Percentiles rank a stretch among this genome's conserved stretches.
Evolutionary conservation across 2,797 vertebrate species (phyloP).

Genomic region (Discoglossus pictus): DNA sequence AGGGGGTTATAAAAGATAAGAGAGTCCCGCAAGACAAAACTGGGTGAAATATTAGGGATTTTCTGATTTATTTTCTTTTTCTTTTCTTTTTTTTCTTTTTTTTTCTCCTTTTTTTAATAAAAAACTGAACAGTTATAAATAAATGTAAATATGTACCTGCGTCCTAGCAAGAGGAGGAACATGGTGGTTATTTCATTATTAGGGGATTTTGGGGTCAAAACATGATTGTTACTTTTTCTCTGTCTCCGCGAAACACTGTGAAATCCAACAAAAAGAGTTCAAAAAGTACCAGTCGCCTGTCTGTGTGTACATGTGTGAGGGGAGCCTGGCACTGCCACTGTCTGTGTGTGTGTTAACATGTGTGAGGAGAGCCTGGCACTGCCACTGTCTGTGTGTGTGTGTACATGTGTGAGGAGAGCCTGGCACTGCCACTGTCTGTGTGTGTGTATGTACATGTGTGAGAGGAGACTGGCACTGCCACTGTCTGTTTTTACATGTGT

Average conservation of each 20-base stretch:
- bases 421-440: too few relatives aligned
- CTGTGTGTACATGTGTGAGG: conserved; percentile 45
- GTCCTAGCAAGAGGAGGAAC: conserved; percentile 45
- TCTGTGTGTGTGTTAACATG: too few relatives aligned
- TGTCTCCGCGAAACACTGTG: conserved; percentile 52
- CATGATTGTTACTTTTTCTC: conserved; percentile 50
- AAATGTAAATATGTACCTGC: conserved; percentile 52
- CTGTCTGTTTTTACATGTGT: background rate
- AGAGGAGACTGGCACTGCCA: background rate
- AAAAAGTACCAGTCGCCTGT: conserved; percentile 44
- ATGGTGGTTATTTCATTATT: conserved; percentile 50
- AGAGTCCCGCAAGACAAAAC: conserved; percentile 25
- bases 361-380: too few relatives aligned
- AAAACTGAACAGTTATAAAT: conserved; percentile 49
- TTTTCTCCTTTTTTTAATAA: conserved; percentile 41
- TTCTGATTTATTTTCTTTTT: conserved; percentile 36
- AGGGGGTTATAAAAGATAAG: conserved; percentile 7
- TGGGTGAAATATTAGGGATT: conserved; percentile 34
- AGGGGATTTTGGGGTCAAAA: conserved; percentile 44
- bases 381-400: conserved; percentile 40
- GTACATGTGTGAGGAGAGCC: background rate
- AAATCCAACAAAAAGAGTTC: conserved; percentile 51
- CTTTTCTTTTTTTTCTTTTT: conserved; percentile 34
- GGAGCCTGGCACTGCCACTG: too few relatives aligned
- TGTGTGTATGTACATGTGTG: background rate